A percentile compares a stretch with the other conserved stretches of the same genome.
Evolutionary conservation across 2,888 invertebrate species (phyloP).

Genomic region (Acanthoscelides obtectus): DNA sequence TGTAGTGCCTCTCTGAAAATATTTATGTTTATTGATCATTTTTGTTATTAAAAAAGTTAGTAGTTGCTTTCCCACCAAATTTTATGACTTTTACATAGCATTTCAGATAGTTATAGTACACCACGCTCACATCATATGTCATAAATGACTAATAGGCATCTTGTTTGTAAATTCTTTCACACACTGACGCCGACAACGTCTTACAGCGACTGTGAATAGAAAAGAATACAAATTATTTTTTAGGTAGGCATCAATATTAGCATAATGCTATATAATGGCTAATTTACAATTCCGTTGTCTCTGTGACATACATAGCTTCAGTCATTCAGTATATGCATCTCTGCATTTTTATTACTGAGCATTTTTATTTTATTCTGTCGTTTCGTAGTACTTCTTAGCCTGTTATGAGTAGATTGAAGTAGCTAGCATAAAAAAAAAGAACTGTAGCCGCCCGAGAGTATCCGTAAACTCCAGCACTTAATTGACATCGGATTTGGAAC

Average conservation of each 20-base stretch:
- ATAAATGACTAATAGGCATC: not conserved
- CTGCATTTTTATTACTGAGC: not conserved
- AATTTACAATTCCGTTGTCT: not conserved
- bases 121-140: not conserved
- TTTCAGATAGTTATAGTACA: not conserved
- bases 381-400: not conserved
- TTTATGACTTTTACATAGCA: not conserved
- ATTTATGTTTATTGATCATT: not conserved
- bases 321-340: not conserved
- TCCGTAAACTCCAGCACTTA: no score
- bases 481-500: no score
- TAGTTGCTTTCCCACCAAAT: not conserved
- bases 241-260: not conserved
- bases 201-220: not conserved
- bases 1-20: conserved; percentile 15
- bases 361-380: not conserved
- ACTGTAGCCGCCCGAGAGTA: no score
- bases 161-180: not conserved
- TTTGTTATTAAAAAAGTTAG: not conserved
- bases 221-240: not conserved
- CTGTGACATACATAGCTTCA: not conserved
- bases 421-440: no score
- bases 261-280: not conserved
- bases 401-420: no score
- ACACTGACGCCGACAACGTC: not conserved